A percentile compares a stretch with the other conserved stretches of the same genome.
phyloP scores from a whole-genome alignment of 2,888 invertebrate species.

The Orthosia incerta region DNA sequence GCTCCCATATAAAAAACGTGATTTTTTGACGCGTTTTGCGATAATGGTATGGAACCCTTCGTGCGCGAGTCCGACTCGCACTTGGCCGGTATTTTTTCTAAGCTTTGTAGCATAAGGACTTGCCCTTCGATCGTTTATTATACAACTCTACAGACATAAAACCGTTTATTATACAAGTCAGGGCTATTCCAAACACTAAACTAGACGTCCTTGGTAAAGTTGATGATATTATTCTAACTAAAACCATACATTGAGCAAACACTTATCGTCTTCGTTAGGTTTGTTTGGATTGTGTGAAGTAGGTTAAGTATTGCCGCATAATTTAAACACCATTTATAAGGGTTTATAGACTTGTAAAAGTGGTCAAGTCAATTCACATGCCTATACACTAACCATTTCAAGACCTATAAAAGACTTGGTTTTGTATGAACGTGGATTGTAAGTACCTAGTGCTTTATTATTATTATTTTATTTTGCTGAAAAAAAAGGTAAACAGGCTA shows the following conservation, averaged over 20 bases:
- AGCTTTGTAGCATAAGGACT: neutral
- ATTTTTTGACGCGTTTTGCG: too few relatives aligned
- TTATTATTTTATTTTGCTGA: neutral
- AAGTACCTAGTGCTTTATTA: neutral
- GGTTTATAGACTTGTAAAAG: constrained; percentile 32
- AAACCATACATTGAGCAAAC: constrained; percentile 22
- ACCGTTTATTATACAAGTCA: neutral
- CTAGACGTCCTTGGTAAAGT: constrained; percentile 19
- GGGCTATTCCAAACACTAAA: neutral
- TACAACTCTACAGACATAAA: constrained; percentile 9
- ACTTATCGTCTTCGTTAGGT: constrained; percentile 12
- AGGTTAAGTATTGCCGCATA: constrained; percentile 38
- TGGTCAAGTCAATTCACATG: constrained; percentile 20
- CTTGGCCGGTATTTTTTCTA: too few relatives aligned
- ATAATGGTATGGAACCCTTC: too few relatives aligned
- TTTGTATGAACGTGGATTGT: neutral
- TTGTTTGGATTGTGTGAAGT: constrained; percentile 38
- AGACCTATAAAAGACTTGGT: constrained; percentile 12
- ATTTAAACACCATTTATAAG: constrained; percentile 15
- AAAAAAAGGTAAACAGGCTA: constrained; percentile 6
- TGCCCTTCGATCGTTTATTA: neutral
- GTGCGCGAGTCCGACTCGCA: too few relatives aligned
- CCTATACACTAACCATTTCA: constrained; percentile 1
- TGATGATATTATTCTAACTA: constrained; percentile 33
- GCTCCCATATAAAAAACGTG: too few relatives aligned